Evolutionary conservation across 2,888 invertebrate genomes (phyloP), one percentile per base, ranked within the genome.

Genomic region (Melipona beecheii): DNA sequence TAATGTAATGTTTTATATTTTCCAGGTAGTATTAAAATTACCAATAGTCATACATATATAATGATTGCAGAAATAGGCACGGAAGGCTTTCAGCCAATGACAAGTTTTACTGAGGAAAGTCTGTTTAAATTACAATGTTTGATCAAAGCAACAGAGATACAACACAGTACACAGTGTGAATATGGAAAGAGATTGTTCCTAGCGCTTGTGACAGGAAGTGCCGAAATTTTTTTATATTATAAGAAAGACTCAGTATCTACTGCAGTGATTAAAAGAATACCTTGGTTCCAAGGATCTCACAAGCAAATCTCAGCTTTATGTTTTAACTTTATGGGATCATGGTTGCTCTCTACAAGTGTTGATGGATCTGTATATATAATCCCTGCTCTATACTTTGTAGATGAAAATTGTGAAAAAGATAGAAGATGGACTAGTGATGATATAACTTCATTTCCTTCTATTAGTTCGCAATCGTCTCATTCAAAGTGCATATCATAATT

Each of bases 301-400:
- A 93, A 92, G 86, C 87, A 90, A 73, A 92, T 94, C 19, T 85
- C 93, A n/a, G 92, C 94, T 72, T 81, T 98, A 93, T 97, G 98
- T 93, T 98, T 98, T 94, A 98, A 98, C 95, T 97, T 97, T 2
- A 96, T 97, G 81, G 98, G 98, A 76, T 96, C 97, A 64, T 97
- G 97, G 97, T 95, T 97, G 49, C 94, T 97, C 43, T 95, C 96
- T 86, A 90, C 93, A 21, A 92, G 90, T 60, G 76, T 95, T 36
- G 96, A 96, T 93, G 95, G 96, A 80, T 96, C 96, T 13, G 93
- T 96, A 24, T 96, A 95, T 90, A 96, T 97, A 86, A 93, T 97
- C 64, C 97, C 97, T 79, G 96, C 96, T 24, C 92, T 96, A 76
- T 95, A 95, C 84, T 93, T 96, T 85, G 95, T 96, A 66, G 96